phyloP scores from a whole-genome alignment of 1,140 invertebrate species.

The Paraescarpia echinospica region DNA sequence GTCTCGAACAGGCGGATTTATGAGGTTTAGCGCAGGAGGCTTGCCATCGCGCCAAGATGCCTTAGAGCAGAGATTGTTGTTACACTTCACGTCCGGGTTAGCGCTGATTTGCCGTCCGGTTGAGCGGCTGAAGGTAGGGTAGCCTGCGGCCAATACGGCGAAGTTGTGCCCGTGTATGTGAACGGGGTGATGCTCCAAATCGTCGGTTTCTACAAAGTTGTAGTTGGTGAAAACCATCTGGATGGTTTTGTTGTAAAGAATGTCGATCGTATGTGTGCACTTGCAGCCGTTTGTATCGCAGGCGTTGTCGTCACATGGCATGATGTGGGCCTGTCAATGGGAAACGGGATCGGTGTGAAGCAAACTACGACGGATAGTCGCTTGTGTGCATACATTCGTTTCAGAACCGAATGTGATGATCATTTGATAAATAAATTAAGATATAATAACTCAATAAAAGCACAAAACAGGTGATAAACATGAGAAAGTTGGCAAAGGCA shows the following conservation, averaged over 20 bases:
- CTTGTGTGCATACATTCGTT: background rate
- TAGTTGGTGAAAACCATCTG: conserved; percentile 17
- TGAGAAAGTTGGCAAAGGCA: too few species aligned
- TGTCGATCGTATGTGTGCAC: conserved; percentile 6
- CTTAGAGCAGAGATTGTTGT: background rate
- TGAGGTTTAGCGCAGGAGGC: conserved; percentile 50
- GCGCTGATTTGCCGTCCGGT: background rate
- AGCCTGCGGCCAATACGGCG: conserved; percentile 19
- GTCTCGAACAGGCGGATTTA: conserved; percentile 66
- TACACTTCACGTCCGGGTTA: background rate
- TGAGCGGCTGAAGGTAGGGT: background rate
- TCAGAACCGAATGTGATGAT: too few species aligned
- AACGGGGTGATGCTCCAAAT: background rate
- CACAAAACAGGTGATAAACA: too few species aligned
- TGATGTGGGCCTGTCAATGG: background rate
- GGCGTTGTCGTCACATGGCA: conserved; percentile 10
- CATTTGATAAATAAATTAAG: too few species aligned
- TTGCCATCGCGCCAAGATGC: conserved; percentile 38
- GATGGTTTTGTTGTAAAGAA: conserved; percentile 9
- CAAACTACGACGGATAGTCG: background rate
- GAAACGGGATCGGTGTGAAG: background rate
- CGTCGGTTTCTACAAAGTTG: background rate
- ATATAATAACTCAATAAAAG: too few species aligned
- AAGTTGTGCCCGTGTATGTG: conserved; percentile 24
- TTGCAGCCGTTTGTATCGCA: conserved; percentile 14